Evolutionary conservation across 2,113 vertebrate species (phyloP).

Genomic region (Garra rufa): DNA sequence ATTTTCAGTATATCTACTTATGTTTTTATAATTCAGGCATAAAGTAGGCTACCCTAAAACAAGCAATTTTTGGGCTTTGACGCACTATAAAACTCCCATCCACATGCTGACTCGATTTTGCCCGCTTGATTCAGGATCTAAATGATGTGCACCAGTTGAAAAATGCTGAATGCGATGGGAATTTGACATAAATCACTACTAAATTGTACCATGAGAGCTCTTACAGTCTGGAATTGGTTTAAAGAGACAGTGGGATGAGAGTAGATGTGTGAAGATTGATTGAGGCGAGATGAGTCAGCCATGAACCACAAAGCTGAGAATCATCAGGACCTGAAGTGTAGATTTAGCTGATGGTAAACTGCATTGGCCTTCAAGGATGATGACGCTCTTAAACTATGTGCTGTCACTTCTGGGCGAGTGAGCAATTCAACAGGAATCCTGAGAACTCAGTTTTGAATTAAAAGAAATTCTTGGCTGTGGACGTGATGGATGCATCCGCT

Average conservation of each 20-base stretch:
- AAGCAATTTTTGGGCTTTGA: slow-evolving; percentile 15
- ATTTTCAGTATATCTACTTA: neutral
- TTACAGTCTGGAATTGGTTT: slow-evolving; percentile 16
- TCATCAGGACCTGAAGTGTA: slow-evolving; percentile 24
- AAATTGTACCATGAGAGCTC: slow-evolving; percentile 2
- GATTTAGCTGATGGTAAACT: slow-evolving; percentile 10
- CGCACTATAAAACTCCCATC: neutral
- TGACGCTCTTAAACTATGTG: neutral
- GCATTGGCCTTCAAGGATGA: slow-evolving; percentile 21
- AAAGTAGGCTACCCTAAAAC: neutral
- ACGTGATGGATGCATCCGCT: neutral
- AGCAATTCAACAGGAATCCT: slow-evolving; percentile 29
- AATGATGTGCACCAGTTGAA: neutral
- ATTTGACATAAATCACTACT: slow-evolving; percentile 25
- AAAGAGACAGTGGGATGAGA: slow-evolving; percentile 14
- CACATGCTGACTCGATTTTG: neutral
- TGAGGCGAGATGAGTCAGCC: slow-evolving; percentile 27
- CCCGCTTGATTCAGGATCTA: neutral
- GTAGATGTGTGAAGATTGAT: slow-evolving; percentile 25
- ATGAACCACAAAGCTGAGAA: slow-evolving; percentile 5
- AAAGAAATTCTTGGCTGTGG: neutral
- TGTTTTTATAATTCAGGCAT: neutral
- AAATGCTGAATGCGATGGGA: slow-evolving; percentile 16
- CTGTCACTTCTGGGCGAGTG: neutral
- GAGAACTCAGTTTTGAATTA: slow-evolving; percentile 1